phyloP scores from a whole-genome alignment of 2,797 vertebrate genomes.

The Momotus momota region DNA sequence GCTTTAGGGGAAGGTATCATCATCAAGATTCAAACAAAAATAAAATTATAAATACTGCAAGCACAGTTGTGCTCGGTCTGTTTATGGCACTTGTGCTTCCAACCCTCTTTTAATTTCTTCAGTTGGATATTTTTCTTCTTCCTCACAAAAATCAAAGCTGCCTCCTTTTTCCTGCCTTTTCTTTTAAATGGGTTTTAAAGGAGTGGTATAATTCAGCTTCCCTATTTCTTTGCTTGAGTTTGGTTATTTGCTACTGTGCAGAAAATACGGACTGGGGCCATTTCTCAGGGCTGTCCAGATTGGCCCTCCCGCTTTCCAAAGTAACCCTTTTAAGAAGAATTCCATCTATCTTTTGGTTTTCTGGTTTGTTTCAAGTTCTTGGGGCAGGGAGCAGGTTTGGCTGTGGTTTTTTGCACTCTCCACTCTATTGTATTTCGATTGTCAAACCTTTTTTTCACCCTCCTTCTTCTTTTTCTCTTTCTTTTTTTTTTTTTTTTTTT shows the following conservation, averaged over 20 bases:
- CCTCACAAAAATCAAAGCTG: conserved; percentile 19
- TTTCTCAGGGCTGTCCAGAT: not conserved
- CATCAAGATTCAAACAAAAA: conserved; percentile 4
- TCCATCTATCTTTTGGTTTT: not conserved
- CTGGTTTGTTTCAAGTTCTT: not conserved
- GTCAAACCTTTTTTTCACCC: not conserved
- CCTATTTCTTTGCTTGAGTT: not conserved
- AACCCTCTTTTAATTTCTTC: conserved; percentile 26
- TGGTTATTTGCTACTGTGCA: not conserved
- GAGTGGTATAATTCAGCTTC: not conserved
- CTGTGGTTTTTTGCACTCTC: conserved; percentile 11
- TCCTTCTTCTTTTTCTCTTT: not conserved
- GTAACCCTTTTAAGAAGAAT: conserved; percentile 28
- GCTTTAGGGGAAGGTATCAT: conserved; percentile 25
- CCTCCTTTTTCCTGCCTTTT: not conserved
- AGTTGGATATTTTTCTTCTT: conserved; percentile 26
- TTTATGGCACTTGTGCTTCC: conserved; percentile 23
- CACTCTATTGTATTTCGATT: conserved; percentile 11
- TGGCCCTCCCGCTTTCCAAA: not conserved
- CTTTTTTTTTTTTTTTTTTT: not conserved
- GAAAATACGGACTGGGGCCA: not conserved
- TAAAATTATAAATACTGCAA: not conserved
- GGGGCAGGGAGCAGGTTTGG: not conserved
- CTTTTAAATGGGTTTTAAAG: conserved; percentile 27
- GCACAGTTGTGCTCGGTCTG: not conserved